Base-by-base conservation (phyloP, 2,797 vertebrate species). In the Pitangus sulphuratus region DNA sequence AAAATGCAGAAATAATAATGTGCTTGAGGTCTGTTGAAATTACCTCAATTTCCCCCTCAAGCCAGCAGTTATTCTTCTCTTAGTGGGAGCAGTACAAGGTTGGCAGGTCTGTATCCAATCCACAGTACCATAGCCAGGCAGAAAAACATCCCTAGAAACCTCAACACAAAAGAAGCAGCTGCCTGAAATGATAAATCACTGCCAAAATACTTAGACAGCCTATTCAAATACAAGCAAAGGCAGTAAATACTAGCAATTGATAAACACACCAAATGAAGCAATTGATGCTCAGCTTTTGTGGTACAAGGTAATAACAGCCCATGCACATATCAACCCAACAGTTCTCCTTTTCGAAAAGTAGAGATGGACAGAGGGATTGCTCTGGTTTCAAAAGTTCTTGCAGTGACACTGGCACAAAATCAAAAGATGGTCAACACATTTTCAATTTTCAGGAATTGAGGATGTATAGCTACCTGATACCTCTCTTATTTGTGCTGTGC, bases 121-220 rank as follows among this genome's bases (percentile, higher is more conserved):
- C 65, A 75, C 72, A 78, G 68, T 58, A 71, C 53, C 24, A 60
- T 42, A 69, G 53, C 89, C 76, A 96, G 79, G n/a, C 56, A 95
- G 47, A 84, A 93, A 96, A 94, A 6, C n/a, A 60, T 88, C 72
- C 90, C 51, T 92, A 53, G 95, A 96, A 87, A 60, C 31, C 66
- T 76, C 72, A 89, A 48, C 71, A 95, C 80, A 93, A 96, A 96
- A 95, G 93, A 58, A 97, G 15, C 90, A 97, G 85, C 93, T 97
- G 93, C 76, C 81, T 95, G 57, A 71, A 93, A 97, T 96, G 88
- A 96, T 71, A 90, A 97, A 91, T 95, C 83, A 91, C 75, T 90
- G 93, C 92, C 94, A 96, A 90, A 86, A 75, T 81, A 72, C 68
- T 93, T 76, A 93, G 88, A 87, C 71, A 96, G 33, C 58, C 69